phyloP scores from a whole-genome alignment of 2,888 invertebrate genomes.

The Pyrrhopygopsis socrates region DNA sequence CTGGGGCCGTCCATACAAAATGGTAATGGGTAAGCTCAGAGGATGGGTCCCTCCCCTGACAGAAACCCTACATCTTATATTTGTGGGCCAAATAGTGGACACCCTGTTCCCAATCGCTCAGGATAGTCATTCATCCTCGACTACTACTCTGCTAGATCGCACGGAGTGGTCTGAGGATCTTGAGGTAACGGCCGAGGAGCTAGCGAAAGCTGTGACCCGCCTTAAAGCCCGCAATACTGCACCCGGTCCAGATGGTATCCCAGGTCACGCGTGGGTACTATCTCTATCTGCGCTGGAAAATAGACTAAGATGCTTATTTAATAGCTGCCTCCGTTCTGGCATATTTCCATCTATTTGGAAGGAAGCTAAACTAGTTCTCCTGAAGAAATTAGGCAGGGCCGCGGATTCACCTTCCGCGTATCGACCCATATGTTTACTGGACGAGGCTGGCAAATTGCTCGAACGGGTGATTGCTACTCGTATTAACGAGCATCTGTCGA shows the following conservation, averaged over 20 bases:
- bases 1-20: constrained; percentile 26
- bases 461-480: not conserved
- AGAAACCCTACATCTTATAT: not conserved
- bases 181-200: not conserved
- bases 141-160: not conserved
- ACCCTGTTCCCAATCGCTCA: not conserved
- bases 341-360: not conserved
- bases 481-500: not conserved
- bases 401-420: not conserved
- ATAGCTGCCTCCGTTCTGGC: too few relatives aligned
- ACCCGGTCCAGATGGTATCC: not conserved
- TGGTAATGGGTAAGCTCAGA: constrained; percentile 42
- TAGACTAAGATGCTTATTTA: too few relatives aligned
- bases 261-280: too few relatives aligned
- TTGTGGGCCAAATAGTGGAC: not conserved
- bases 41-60: not conserved
- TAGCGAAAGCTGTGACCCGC: not conserved
- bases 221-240: not conserved
- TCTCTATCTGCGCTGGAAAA: too few relatives aligned
- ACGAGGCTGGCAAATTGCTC: not conserved
- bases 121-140: not conserved
- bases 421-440: not conserved
- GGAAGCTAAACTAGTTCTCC: not conserved
- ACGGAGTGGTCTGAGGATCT: not conserved
- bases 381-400: not conserved